These are phyloP conservation scores for Andrena trimmerana DNA, from an alignment of 2,888 invertebrate genomes.

Conservation along the genomic window DNA sequence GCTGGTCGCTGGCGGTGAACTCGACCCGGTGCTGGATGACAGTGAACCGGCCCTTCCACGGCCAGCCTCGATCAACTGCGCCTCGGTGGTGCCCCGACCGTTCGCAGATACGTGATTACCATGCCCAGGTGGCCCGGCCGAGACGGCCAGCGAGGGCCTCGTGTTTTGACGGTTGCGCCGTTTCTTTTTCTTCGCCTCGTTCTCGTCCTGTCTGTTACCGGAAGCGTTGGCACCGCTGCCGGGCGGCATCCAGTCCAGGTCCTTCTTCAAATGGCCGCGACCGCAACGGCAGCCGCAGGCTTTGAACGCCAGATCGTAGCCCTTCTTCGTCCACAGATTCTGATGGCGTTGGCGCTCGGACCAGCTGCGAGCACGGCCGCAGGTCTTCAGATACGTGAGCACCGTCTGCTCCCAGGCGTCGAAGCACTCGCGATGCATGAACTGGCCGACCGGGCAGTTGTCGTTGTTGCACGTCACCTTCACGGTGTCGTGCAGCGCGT, in stretches of 20 bases:
- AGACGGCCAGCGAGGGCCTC: conserved; percentile 88
- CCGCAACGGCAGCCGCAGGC: conserved; percentile 98
- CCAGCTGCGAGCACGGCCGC: conserved; percentile 97
- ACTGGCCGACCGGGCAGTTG: conserved; percentile 94
- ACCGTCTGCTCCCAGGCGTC: conserved; percentile 97
- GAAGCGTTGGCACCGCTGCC: conserved; percentile 86
- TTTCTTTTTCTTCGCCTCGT: conserved; percentile 88
- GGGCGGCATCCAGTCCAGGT: conserved; percentile 95
- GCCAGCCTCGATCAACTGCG: conserved; percentile 80
- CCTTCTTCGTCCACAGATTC: conserved; percentile 99
- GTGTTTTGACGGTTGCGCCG: conserved; percentile 89
- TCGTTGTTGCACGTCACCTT: conserved; percentile 98
- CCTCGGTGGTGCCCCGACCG: conserved; percentile 74
- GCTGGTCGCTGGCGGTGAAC: conserved; percentile 93
- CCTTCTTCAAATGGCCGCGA: conserved; percentile 96
- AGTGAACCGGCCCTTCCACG: conserved; percentile 91
- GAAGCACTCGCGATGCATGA: conserved; percentile 98
- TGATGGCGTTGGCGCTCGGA: conserved; percentile 97
- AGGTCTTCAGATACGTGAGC: conserved; percentile 94
- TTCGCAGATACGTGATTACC: conserved; percentile 77
- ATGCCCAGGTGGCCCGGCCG: conserved; percentile 85
- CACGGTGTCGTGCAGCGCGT: conserved; percentile 92
- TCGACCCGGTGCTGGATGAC: conserved; percentile 92
- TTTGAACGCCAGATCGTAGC: conserved; percentile 97
- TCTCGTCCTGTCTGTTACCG: conserved; percentile 86